Conservation (phyloP, 2,888 invertebrate genomes). For the Koerneria pararmatus region DNA sequence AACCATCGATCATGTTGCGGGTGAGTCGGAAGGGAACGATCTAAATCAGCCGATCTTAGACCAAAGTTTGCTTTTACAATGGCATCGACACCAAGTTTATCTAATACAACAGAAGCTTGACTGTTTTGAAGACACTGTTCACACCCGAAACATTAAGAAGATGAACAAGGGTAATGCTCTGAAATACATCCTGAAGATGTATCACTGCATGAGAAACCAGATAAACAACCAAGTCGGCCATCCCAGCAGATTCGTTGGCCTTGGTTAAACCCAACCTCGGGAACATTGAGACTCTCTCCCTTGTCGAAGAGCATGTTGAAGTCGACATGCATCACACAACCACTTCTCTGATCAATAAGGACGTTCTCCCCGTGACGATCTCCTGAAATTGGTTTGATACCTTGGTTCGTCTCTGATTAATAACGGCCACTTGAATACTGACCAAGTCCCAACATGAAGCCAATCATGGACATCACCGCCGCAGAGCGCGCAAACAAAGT, state of each 20-base stretch:
- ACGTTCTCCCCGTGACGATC: slow-evolving; percentile 65
- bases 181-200: too few relatives aligned
- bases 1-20: slow-evolving; percentile 90
- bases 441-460: slow-evolving; percentile 48
- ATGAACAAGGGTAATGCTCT: too few relatives aligned
- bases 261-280: slow-evolving; percentile 49
- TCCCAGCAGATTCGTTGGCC: too few relatives aligned
- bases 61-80: not conserved
- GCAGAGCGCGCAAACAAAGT: slow-evolving; percentile 83
- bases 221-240: too few relatives aligned
- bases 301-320: slow-evolving; percentile 95
- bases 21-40: slow-evolving; percentile 80
- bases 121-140: slow-evolving; percentile 5
- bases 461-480: slow-evolving; percentile 82
- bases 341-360: slow-evolving; percentile 82
- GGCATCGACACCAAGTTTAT: too few relatives aligned
- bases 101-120: not conserved
- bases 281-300: slow-evolving; percentile 44
- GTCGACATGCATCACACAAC: slow-evolving; percentile 93
- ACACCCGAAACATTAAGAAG: slow-evolving; percentile 14
- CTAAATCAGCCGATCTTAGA: slow-evolving; percentile 34
- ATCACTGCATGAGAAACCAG: too few relatives aligned
- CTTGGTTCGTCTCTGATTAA: too few relatives aligned
- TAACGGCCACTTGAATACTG: too few relatives aligned
- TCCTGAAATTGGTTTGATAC: too few relatives aligned